Percentiles rank a stretch among this genome's conserved stretches.
phyloP scores from a whole-genome alignment of 2,888 invertebrate species.

The Phortica okadai region DNA sequence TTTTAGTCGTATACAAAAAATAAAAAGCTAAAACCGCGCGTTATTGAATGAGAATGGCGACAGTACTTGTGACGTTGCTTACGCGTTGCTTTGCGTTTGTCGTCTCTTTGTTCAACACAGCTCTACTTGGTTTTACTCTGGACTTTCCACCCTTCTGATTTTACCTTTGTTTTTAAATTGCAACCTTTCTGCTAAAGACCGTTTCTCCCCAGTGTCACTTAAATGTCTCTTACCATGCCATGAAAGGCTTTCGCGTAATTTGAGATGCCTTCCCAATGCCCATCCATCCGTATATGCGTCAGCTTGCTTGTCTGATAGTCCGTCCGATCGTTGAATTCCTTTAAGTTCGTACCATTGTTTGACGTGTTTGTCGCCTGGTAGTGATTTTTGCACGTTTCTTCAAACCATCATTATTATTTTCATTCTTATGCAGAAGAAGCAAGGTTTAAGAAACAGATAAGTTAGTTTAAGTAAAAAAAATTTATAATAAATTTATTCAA shows the following conservation, averaged over 20 bases:
- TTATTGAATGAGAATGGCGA: constrained; percentile 9
- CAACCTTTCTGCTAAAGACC: constrained; percentile 37
- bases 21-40: not conserved
- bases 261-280: constrained; percentile 55
- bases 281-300: constrained; percentile 11
- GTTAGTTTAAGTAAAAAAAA: too few species aligned
- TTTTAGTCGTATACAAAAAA: too few species aligned
- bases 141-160: constrained; percentile 40
- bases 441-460: too few species aligned
- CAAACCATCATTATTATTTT: too few species aligned
- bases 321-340: constrained; percentile 51
- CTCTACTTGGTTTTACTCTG: constrained; percentile 25
- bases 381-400: constrained; percentile 29
- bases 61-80: constrained; percentile 18
- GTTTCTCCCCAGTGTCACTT: constrained; percentile 23
- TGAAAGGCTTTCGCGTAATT: constrained; percentile 66
- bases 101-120: constrained; percentile 12
- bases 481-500: too few species aligned
- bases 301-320: constrained; percentile 26
- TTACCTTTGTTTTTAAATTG: constrained; percentile 32
- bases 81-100: too few species aligned
- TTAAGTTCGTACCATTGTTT: constrained; percentile 60
- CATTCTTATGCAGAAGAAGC: too few species aligned
- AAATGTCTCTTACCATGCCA: constrained; percentile 15
- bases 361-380: constrained; percentile 59